A percentile compares a stretch with the other conserved stretches of the same genome.
Evolutionary conservation across 2,113 vertebrate genomes (phyloP).

Genomic region (Emydura subglobosa): DNA sequence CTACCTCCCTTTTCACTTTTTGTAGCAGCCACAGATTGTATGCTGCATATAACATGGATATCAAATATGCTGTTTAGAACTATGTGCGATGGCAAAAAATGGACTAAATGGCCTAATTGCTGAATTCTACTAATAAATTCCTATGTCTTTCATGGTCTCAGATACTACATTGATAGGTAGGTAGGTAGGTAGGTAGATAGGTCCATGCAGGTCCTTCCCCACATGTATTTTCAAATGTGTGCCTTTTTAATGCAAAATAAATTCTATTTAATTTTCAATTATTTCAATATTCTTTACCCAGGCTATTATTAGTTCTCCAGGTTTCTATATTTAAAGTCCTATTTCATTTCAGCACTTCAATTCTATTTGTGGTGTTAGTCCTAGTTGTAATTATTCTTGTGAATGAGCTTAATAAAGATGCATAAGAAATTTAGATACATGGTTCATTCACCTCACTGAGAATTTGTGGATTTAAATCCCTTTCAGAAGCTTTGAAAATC

Average conservation of each 20-base stretch:
- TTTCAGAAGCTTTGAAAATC: background rate
- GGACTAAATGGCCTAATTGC: background rate
- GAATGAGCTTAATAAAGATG: background rate
- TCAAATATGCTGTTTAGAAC: background rate
- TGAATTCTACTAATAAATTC: background rate
- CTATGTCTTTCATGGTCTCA: background rate
- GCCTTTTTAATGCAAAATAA: background rate
- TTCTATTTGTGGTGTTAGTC: background rate
- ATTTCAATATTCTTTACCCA: background rate
- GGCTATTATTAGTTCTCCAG: background rate
- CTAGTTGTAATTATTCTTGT: background rate
- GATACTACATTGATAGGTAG: fast-evolving
- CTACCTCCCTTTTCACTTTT: background rate
- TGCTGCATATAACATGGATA: background rate
- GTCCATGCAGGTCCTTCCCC: background rate
- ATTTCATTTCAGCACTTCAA: background rate
- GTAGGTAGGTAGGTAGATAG: too few species aligned
- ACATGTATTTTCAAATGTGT: background rate
- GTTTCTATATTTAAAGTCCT: background rate
- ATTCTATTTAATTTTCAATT: background rate
- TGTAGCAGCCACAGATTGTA: background rate
- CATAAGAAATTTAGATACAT: background rate
- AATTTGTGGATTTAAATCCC: background rate
- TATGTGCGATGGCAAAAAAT: background rate
- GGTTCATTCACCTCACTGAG: background rate